Percentiles rank a stretch among this genome's conserved stretches.
Conservation (phyloP, 2,797 vertebrate genomes). For the Gallinago nigripennis region DNA sequence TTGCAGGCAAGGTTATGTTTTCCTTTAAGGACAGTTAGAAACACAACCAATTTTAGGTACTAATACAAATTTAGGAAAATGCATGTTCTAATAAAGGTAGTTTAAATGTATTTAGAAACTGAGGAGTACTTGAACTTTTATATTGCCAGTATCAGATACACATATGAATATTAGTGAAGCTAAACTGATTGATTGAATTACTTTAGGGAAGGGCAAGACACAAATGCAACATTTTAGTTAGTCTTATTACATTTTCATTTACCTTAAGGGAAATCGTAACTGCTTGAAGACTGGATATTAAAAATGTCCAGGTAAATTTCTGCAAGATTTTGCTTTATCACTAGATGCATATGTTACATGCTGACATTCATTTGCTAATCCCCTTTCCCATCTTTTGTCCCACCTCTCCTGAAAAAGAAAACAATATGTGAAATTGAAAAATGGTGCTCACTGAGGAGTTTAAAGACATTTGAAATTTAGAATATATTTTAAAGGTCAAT, state of each 20-base stretch:
- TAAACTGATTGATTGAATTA: constrained; percentile 71
- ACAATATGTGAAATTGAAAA: constrained; percentile 78
- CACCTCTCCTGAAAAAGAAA: constrained; percentile 61
- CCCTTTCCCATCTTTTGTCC: constrained; percentile 43
- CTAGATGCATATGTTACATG: constrained; percentile 43
- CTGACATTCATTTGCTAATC: constrained; percentile 45
- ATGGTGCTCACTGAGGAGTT: constrained; percentile 78
- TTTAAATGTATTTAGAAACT: constrained; percentile 49
- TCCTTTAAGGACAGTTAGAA: constrained; percentile 34
- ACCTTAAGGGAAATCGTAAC: constrained; percentile 50
- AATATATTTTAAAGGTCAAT: constrained; percentile 84
- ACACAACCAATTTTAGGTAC: constrained; percentile 36
- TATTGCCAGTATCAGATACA: constrained; percentile 37
- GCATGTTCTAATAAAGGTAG: constrained; percentile 42
- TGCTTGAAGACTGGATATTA: constrained; percentile 30
- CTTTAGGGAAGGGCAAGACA: constrained; percentile 48
- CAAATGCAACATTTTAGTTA: constrained; percentile 62
- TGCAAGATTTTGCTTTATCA: constrained; percentile 36
- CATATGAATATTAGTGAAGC: constrained; percentile 67
- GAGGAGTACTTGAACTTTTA: constrained; percentile 55
- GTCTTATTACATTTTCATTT: constrained; percentile 55
- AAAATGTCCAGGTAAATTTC: constrained; percentile 48
- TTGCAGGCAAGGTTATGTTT: constrained; percentile 32
- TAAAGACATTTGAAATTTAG: constrained; percentile 81
- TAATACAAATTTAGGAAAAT: constrained; percentile 52